Evolutionary conservation across 2,797 vertebrate species (phyloP), one percentile per base, ranked within the genome.

Genomic region (Toxotes lorentzi): DNA sequence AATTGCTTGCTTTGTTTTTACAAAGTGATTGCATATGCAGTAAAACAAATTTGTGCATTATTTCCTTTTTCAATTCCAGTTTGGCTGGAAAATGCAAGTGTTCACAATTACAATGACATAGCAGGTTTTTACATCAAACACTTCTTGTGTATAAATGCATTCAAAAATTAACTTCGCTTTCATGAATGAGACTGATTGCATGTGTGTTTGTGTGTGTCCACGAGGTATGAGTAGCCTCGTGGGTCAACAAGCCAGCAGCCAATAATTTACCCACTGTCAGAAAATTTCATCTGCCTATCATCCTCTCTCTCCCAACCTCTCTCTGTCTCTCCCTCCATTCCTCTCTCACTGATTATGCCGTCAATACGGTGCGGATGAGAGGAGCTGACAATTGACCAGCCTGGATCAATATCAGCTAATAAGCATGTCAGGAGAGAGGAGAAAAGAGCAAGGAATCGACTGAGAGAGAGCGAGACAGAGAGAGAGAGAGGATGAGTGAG

Each of bases 341-440:
- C 89, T 86, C 91, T 86, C 86, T 87, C 82, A 70, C 97, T 99
- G 97, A 99, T 99, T 98, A 99, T 97, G 96, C 95, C 95, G 96
- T 99, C 98, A 97, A 99, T 99, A 98, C 95, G 93, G 94, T 95
- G 96, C 96, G 96, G 97, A 98, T 98, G 97, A 99, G 97, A 96
- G 96, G 96, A 98, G 96, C 97, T 97, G 96, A 97, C 97, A 97
- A 99, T 97, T 98, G 97, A 97, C 97, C 96, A 88, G 96, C 96
- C 95, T 95, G 95, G 97, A 99, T 99, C 98, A 97, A 99, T 99
- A 97, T 95, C 92, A 92, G 95, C 97, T 98, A 99, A 99, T 99
- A 98, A 98, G 97, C 95, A 95, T 97, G 97, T 98, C 96, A 97
- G 96, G 96, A 96, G 96, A 97, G 92, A 93, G 91, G 86, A 93